Percentiles rank a stretch among this genome's conserved stretches.
These are phyloP conservation scores for Onychomys leucogaster DNA, from an alignment of 2,797 vertebrate genomes.

Conservation along the genomic window DNA sequence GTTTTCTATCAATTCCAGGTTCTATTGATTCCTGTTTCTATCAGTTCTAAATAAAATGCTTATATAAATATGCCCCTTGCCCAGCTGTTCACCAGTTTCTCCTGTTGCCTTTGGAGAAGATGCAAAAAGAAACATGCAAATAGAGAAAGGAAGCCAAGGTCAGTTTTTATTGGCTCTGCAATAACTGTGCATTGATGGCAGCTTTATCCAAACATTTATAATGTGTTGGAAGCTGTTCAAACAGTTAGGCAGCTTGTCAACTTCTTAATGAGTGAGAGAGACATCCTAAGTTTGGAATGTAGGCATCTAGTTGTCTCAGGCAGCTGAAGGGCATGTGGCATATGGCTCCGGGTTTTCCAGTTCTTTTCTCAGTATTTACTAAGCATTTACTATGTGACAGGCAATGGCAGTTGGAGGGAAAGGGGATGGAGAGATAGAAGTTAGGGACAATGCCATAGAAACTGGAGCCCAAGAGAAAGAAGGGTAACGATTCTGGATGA, in stretches of 20 bases:
- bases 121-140: constrained; percentile 32
- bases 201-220: constrained; percentile 65
- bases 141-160: constrained; percentile 60
- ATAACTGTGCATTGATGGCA: neutral
- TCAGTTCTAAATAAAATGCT: constrained; percentile 61
- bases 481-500: neutral
- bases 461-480: neutral
- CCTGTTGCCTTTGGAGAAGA: constrained; percentile 59
- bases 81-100: constrained; percentile 68
- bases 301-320: constrained; percentile 25
- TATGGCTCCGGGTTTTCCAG: neutral
- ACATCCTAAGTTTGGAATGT: neutral
- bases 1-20: constrained; percentile 38
- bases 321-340: neutral
- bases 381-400: neutral
- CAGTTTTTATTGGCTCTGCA: constrained; percentile 63
- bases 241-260: constrained; percentile 73
- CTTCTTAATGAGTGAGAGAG: constrained; percentile 44
- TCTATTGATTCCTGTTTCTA: neutral
- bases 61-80: constrained; percentile 43
- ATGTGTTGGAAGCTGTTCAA: constrained; percentile 53
- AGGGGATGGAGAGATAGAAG: neutral
- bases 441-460: neutral
- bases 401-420: neutral
- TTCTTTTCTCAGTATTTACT: neutral